These are phyloP conservation scores for Trichoplusia ni DNA, from an alignment of 1,140 invertebrate species.

Conservation along the genomic window DNA sequence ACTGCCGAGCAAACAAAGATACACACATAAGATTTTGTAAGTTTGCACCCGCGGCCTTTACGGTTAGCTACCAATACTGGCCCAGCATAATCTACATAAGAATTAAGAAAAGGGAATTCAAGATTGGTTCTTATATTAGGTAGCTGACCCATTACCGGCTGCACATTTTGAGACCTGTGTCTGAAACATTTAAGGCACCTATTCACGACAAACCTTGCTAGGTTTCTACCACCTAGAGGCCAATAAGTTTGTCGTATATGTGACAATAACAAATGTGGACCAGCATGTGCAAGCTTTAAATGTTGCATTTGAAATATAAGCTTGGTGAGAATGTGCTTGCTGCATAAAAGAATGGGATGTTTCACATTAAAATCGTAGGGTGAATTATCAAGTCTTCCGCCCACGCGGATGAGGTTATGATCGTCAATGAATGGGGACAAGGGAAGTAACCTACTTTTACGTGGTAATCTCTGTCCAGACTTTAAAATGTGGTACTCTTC, in stretches of 20 bases:
- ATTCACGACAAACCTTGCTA: slow-evolving; percentile 27
- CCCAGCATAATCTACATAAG: slow-evolving; percentile 39
- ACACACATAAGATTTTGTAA: slow-evolving; percentile 41
- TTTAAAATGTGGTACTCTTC: too few species aligned
- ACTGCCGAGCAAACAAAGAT: slow-evolving; percentile 45
- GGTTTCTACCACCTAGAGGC: slow-evolving; percentile 38
- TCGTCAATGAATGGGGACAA: too few species aligned
- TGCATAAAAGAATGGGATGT: slow-evolving; percentile 27
- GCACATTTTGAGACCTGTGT: slow-evolving; percentile 24
- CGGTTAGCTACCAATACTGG: slow-evolving; percentile 39
- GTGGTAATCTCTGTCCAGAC: too few species aligned
- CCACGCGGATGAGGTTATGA: too few species aligned
- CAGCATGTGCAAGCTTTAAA: slow-evolving; percentile 34
- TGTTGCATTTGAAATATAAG: slow-evolving; percentile 37
- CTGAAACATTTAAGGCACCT: slow-evolving; percentile 37
- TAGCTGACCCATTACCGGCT: slow-evolving; percentile 41
- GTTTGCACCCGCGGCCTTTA: slow-evolving; percentile 37
- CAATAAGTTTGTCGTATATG: slow-evolving; percentile 36
- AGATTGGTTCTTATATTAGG: slow-evolving; percentile 28
- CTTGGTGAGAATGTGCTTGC: slow-evolving; percentile 35
- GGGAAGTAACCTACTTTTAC: too few species aligned
- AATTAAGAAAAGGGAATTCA: slow-evolving; percentile 38
- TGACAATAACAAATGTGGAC: slow-evolving; percentile 34
- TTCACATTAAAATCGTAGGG: too few species aligned
- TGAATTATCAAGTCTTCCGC: too few species aligned